phyloP scores from a whole-genome alignment of 1,140 invertebrate species.

The Lethocerus indicus region DNA sequence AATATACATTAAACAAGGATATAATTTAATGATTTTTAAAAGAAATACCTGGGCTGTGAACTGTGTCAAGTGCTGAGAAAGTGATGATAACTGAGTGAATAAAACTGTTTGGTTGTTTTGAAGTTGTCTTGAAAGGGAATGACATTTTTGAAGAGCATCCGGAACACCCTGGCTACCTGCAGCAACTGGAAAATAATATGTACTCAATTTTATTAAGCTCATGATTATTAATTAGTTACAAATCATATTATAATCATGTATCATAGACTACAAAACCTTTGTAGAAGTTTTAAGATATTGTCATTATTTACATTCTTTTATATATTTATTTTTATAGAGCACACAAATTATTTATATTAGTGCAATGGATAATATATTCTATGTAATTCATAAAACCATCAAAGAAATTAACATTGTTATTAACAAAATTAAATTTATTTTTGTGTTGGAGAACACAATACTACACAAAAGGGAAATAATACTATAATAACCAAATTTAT shows the following conservation, averaged over 20 bases:
- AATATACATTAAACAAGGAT: background rate
- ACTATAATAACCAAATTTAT: too few relatives aligned
- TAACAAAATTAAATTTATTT: too few relatives aligned
- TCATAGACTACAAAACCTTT: background rate
- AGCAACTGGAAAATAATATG: slow-evolving; percentile 34
- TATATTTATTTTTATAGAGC: background rate
- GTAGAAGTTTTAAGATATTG: background rate
- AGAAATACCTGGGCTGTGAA: slow-evolving; percentile 30
- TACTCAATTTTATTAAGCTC: too few relatives aligned
- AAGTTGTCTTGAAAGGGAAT: slow-evolving; percentile 39
- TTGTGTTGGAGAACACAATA: too few relatives aligned
- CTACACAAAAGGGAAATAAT: too few relatives aligned
- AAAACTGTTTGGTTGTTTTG: slow-evolving; percentile 40
- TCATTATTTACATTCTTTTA: background rate
- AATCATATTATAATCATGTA: background rate
- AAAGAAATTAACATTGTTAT: too few relatives aligned
- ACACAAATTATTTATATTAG: background rate
- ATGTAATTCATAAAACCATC: too few relatives aligned
- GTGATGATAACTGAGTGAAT: slow-evolving; percentile 28
- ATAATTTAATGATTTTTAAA: background rate
- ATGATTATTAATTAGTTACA: background rate
- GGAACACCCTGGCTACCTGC: slow-evolving; percentile 42
- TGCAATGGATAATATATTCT: too few relatives aligned
- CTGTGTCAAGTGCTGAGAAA: slow-evolving; percentile 28
- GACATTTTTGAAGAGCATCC: slow-evolving; percentile 42